These are phyloP conservation scores for Crotophaga sulcirostris DNA, from an alignment of 2,113 vertebrate genomes.

Conservation along the genomic window DNA sequence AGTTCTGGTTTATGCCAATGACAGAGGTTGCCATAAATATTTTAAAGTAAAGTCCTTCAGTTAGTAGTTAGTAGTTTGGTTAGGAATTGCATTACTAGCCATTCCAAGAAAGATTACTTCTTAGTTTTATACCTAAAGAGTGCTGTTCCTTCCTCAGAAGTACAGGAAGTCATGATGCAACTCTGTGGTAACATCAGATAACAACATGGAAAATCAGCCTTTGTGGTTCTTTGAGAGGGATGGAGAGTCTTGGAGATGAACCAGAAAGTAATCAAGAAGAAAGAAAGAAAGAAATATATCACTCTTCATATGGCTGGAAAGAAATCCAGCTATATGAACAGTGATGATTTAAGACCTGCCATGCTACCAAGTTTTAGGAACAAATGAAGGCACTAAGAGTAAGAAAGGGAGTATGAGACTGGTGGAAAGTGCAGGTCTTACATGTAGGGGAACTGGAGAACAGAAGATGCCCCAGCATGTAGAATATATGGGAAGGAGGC, in stretches of 20 bases:
- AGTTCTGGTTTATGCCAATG: not conserved
- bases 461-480: not conserved
- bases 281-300: too few relatives aligned
- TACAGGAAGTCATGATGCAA: not conserved
- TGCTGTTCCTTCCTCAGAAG: not conserved
- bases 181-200: not conserved
- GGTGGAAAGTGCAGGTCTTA: not conserved
- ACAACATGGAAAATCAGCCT: not conserved
- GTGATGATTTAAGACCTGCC: not conserved
- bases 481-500: not conserved
- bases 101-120: not conserved
- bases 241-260: not conserved
- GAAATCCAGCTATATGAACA: not conserved
- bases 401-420: not conserved
- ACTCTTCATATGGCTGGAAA: too few relatives aligned
- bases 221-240: not conserved
- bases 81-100: too few relatives aligned
- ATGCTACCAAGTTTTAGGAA: not conserved
- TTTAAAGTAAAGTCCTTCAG: not conserved
- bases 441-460: not conserved
- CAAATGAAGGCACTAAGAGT: not conserved
- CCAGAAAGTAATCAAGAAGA: rapidly evolving
- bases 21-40: not conserved
- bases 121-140: not conserved
- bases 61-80: not conserved